Percentiles rank a stretch among this genome's conserved stretches.
These are phyloP conservation scores for Chromis chromis DNA, from an alignment of 2,797 vertebrate species.

Conservation along the genomic window DNA sequence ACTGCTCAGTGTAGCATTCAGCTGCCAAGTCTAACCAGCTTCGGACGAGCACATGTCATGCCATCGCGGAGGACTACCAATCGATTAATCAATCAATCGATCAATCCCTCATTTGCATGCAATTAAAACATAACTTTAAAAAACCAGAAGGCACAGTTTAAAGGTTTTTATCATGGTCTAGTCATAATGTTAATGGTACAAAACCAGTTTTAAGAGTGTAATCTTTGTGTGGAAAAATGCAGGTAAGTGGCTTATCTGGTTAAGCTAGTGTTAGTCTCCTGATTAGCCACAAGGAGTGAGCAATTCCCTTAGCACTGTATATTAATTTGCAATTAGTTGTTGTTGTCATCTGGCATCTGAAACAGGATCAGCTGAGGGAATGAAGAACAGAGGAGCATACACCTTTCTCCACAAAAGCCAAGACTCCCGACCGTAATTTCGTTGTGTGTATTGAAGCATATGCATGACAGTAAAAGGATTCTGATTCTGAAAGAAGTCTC, in stretches of 20 bases:
- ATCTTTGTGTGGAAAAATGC: constrained; percentile 3
- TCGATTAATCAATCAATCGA: constrained; percentile 12
- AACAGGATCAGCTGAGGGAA: neutral
- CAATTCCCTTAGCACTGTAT: neutral
- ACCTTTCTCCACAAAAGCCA: neutral
- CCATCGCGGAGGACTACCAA: constrained; percentile 1
- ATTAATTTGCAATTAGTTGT: constrained; percentile 22
- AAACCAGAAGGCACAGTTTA: neutral
- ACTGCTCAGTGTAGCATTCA: neutral
- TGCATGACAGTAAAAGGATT: too few species aligned
- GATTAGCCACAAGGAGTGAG: constrained; percentile 14
- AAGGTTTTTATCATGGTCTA: neutral
- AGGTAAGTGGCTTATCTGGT: neutral
- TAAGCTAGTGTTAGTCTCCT: constrained; percentile 16
- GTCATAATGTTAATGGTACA: neutral
- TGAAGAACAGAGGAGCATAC: constrained; percentile 1
- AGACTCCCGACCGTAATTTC: too few species aligned
- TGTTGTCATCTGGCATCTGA: constrained; percentile 4
- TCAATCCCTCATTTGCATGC: neutral
- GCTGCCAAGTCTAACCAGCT: neutral
- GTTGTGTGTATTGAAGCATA: too few species aligned
- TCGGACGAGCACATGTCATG: neutral
- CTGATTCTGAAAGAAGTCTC: neutral
- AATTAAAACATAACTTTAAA: constrained; percentile 7
- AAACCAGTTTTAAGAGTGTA: constrained; percentile 3